Evolutionary conservation across 2,113 vertebrate genomes (phyloP), one percentile per base, ranked within the genome.

Genomic region (Uropsilus gracilis): DNA sequence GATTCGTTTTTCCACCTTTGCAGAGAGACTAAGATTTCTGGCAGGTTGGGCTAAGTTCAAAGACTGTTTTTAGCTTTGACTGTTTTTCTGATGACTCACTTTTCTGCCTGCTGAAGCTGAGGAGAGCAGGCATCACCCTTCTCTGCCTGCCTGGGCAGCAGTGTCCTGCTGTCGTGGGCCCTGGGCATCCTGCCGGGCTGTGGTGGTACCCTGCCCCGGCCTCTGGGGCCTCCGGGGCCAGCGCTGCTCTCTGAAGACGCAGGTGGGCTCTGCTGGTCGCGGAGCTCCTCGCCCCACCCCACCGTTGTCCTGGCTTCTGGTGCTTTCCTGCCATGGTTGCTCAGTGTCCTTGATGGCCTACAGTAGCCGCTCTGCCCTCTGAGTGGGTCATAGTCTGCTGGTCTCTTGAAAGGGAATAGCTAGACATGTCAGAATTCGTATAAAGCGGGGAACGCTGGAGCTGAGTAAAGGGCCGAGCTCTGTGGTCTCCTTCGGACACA

Each of bases 61-160:
- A 93, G 89, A 10, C 6, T 55, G 28, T 81, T 42, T 66, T 76
- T 90, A 66, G 84, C 39, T 92, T 69, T 91, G 89, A 84, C 77
- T 81, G 0, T 92, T 83, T 73, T 80, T 75, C 72, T 91, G 91
- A 76, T 95, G 93, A 96, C 26, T 95, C 93, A 89, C 91, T 95
- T 95, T 94, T 78, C 96, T 94, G 24, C 92, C 89, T 82, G 92
- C 83, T 75, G 89, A 90, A 69, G 71, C 46, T 5, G 68, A 46
- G 63, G 59, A 8, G 0, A 37, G 80, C 44, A 17, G 71, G 78
- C 73, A 18, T 77, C 34, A 32, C 34, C 48, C 80, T 93, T 46
- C 84, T 69, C 46, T 48, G 73, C 53, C 17, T 96, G 91, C 95
- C 76, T 95, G 92, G 57, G 91, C 86, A 55, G 3, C 59, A 5